Conservation (phyloP, 2,888 invertebrate species). For the Zootermopsis nevadensis region DNA sequence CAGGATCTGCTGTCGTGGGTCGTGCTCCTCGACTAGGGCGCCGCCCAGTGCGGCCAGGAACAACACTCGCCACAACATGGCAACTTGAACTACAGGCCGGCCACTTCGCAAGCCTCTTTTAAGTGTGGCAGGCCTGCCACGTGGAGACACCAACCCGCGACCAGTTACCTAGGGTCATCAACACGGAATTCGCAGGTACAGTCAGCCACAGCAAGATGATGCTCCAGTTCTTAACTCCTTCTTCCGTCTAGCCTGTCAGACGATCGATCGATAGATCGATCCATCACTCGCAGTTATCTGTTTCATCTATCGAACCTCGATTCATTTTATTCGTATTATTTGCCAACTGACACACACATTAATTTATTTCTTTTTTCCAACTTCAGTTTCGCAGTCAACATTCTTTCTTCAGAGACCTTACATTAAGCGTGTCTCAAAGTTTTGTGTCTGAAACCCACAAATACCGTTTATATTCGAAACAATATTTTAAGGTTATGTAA, state of each 20-base stretch:
- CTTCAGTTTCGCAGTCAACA: no score
- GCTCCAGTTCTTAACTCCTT: background rate
- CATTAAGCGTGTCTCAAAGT: no score
- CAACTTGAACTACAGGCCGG: conserved; percentile 5
- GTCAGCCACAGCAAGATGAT: background rate
- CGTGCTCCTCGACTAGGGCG: conserved; percentile 9
- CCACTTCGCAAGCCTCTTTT: conserved; percentile 36
- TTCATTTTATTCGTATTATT: no score
- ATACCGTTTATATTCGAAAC: no score
- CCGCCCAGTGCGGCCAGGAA: conserved; percentile 21
- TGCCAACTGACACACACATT: no score
- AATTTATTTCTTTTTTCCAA: no score
- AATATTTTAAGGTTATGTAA: no score
- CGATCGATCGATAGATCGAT: no score
- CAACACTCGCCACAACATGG: conserved; percentile 25
- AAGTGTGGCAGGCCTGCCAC: conserved; percentile 31
- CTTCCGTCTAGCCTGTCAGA: background rate
- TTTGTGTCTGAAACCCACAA: no score
- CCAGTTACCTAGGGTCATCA: conserved; percentile 29
- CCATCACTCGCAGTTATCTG: no score
- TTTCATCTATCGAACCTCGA: no score
- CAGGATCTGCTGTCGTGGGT: background rate
- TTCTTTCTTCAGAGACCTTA: no score
- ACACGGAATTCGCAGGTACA: conserved; percentile 22
- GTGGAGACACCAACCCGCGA: conserved; percentile 26